Evolutionary conservation across 2,888 invertebrate species (phyloP).

Genomic region (Apocheima hispidaria): DNA sequence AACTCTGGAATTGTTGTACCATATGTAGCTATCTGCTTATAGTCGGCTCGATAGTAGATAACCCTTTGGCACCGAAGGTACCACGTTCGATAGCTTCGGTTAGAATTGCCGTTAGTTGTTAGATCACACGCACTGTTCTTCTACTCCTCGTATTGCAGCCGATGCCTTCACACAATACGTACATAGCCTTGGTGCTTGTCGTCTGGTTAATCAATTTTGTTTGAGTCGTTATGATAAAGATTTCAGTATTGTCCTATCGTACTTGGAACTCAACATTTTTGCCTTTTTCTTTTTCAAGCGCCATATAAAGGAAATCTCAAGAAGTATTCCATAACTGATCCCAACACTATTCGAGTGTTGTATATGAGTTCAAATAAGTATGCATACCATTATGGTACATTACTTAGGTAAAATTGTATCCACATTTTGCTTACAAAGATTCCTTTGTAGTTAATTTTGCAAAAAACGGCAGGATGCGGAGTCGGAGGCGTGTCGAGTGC

Average conservation of each 20-base stretch:
- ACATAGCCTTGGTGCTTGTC: background rate
- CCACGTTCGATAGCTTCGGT: constrained; percentile 71
- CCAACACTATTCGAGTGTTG: background rate
- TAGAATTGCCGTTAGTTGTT: constrained; percentile 78
- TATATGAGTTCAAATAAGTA: background rate
- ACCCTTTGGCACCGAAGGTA: constrained; percentile 72
- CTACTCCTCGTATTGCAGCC: constrained; percentile 53
- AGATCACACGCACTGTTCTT: constrained; percentile 75
- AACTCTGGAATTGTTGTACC: constrained; percentile 51
- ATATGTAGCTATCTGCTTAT: constrained; percentile 54
- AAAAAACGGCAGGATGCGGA: constrained; percentile 80
- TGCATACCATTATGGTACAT: constrained; percentile 23
- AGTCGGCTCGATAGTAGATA: constrained; percentile 75
- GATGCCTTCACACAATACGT: constrained; percentile 43
- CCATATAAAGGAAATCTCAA: background rate
- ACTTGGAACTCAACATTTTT: too few relatives aligned
- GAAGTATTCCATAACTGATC: background rate
- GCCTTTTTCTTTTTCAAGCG: too few relatives aligned
- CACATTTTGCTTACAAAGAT: constrained; percentile 67
- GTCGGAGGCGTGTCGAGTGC: constrained; percentile 76
- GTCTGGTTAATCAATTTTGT: too few relatives aligned
- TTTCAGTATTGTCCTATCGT: too few relatives aligned
- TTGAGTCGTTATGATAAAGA: too few relatives aligned
- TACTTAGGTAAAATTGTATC: constrained; percentile 51
- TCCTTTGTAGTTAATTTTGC: constrained; percentile 73